phyloP scores from a whole-genome alignment of 2,113 vertebrate species.

The Zosterops borbonicus region DNA sequence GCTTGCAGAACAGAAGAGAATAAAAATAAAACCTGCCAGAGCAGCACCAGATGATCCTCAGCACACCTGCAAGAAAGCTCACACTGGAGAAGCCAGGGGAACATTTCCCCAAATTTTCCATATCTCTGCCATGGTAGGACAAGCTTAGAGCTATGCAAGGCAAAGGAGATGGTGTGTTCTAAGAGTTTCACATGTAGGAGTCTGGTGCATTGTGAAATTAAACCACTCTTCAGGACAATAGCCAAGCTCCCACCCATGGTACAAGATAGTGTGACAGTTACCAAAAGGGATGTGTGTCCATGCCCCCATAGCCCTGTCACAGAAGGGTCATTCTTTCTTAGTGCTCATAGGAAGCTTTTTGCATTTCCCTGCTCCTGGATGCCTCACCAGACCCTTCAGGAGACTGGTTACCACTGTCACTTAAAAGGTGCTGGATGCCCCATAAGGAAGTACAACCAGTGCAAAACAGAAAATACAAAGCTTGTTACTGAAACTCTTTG shows the following conservation, averaged over 20 bases:
- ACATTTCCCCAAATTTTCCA: neutral
- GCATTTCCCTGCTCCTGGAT: neutral
- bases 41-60: neutral
- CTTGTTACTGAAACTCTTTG: neutral
- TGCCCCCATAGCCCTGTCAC: neutral
- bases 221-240: neutral
- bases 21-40: neutral
- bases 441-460: neutral
- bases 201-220: neutral
- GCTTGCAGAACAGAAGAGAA: neutral
- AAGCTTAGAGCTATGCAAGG: neutral
- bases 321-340: neutral
- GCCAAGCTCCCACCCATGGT: neutral
- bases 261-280: accelerated
- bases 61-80: neutral
- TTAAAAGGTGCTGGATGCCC: neutral
- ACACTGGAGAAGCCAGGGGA: neutral
- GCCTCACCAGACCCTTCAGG: neutral
- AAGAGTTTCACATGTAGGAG: neutral
- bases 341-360: neutral
- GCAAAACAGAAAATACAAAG: neutral
- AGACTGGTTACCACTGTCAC: neutral
- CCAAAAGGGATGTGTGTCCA: neutral
- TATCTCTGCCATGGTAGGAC: neutral
- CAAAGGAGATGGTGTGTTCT: neutral